Percentiles rank a stretch among this genome's conserved stretches.
Conservation (phyloP, 2,888 invertebrate genomes). For the Drosophila antonietae region DNA sequence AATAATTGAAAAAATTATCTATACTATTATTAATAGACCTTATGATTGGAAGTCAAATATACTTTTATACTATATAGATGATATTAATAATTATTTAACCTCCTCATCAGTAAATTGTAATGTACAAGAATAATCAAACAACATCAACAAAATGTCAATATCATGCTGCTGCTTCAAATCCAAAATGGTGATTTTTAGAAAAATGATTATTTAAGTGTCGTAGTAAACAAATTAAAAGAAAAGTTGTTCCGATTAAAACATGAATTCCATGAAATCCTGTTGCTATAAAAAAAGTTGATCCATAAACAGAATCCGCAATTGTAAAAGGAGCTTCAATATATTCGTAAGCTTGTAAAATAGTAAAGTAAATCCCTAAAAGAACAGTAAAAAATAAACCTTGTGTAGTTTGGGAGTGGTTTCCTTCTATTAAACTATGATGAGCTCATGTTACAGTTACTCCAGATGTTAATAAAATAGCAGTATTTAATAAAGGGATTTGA, state of each 20-base stretch:
- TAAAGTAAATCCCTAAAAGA: constrained; percentile 88
- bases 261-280: too few species aligned
- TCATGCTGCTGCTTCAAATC: too few species aligned
- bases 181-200: too few species aligned
- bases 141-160: background rate
- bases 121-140: background rate
- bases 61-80: constrained; percentile 89
- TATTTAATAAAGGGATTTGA: background rate
- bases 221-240: too few species aligned
- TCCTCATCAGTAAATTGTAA: constrained; percentile 85
- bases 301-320: too few species aligned
- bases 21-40: constrained; percentile 86
- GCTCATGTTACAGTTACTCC: constrained; percentile 4
- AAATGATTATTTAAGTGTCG: too few species aligned
- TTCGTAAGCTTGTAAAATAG: constrained; percentile 88
- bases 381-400: constrained; percentile 86
- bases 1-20: constrained; percentile 86
- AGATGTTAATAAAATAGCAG: background rate
- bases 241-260: too few species aligned
- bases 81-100: constrained; percentile 83
- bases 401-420: constrained; percentile 85
- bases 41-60: constrained; percentile 91
- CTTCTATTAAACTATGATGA: constrained; percentile 81
- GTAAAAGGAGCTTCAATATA: constrained; percentile 3
- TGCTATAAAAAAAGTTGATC: too few species aligned